Conservation (phyloP, 1,140 invertebrate genomes). For the Sminthurides bifidus region DNA sequence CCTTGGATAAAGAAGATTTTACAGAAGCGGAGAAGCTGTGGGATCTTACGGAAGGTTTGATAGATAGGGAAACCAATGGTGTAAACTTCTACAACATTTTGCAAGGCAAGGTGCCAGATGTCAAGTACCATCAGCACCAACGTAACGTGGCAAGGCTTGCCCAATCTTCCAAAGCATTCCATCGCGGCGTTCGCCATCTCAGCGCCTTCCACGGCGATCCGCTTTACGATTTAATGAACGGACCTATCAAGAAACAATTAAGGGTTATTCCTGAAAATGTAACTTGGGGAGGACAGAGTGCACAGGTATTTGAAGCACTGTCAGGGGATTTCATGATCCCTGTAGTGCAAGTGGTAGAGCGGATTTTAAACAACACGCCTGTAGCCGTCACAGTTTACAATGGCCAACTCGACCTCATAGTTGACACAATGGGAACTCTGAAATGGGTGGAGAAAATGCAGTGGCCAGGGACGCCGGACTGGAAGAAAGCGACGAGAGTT, state of each 20-base stretch:
- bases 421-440: constrained; percentile 54
- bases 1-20: constrained; percentile 41
- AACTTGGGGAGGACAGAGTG: constrained; percentile 48
- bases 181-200: constrained; percentile 6
- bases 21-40: constrained; percentile 50
- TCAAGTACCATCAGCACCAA: too few relatives aligned
- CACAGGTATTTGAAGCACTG: constrained; percentile 50
- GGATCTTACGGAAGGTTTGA: constrained; percentile 47
- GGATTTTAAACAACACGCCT: constrained; percentile 53
- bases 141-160: too few relatives aligned
- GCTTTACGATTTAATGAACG: constrained; percentile 55
- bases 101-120: too few relatives aligned
- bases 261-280: constrained; percentile 46
- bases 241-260: constrained; percentile 49
- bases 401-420: constrained; percentile 58
- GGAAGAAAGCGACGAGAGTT: constrained; percentile 40
- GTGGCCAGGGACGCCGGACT: constrained; percentile 47
- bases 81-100: constrained; percentile 75
- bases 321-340: constrained; percentile 72
- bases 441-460: constrained; percentile 58
- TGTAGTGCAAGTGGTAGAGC: constrained; percentile 55
- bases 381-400: constrained; percentile 55
- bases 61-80: constrained; percentile 44
- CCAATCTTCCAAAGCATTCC: too few relatives aligned
- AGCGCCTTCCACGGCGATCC: constrained; percentile 14